Evolutionary conservation across 2,797 vertebrate genomes (phyloP), one percentile per base, ranked within the genome.

Genomic region (Sebastes taczanowskii): DNA sequence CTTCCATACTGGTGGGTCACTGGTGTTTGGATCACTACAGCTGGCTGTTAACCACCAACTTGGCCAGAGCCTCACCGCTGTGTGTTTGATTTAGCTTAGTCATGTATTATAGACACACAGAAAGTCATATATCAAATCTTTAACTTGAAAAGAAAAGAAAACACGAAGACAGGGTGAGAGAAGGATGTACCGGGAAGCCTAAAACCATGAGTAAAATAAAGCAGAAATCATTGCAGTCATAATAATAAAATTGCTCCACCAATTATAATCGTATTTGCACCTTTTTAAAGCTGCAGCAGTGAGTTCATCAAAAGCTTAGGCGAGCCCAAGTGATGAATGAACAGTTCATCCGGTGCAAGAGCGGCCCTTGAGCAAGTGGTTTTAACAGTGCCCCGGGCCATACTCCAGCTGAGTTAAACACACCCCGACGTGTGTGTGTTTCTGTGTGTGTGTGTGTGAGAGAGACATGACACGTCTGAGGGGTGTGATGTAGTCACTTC

Each of bases 401-500:
- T 79, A 32, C 84, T 86, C 90, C 91, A 87, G 90, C 91, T 86
- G 93, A 92, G 91, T 92, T 91, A 94, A 92, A 94, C 94, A 93
- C 90, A 91, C 83, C 85, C 89, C 34, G 74, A 86, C 67, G 49
- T 91, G 82, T 84, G 81, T 85, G 63, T 75, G 66, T 67, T 61
- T 70, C 69, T 76, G 79, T 78, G 70, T 76, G 71, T 82, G 71
- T 82, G 69, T 70, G 70, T 35, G 74, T 6, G 78, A 72, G 76
- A 80, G 82, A 82, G 89, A 86, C 81, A 82, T 83, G 87, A 85
- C 92, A 92, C 81, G 90, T 94, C 92, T 91, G 84, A 90, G 87
- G 62, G 62, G 89, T 89, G 93, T 81, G 88, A 95, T 95, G 94
- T 89, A 94, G 94, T 95, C 95, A 95, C 93, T 96, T 96, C 95